Conservation (phyloP, 1,140 invertebrate species). For the Drosophila lowei region DNA sequence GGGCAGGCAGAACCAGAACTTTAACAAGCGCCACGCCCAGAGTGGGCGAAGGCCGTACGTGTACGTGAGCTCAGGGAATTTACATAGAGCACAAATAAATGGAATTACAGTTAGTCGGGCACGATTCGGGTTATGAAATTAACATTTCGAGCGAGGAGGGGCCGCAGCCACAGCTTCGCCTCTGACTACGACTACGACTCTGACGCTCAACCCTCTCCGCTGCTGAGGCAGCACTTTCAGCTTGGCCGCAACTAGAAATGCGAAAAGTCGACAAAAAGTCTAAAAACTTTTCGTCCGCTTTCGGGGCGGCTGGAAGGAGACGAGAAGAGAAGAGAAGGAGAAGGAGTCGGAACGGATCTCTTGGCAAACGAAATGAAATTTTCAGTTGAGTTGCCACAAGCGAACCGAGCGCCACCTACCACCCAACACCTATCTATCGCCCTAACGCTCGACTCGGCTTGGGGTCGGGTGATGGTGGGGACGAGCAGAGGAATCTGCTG, state of each 20-base stretch:
- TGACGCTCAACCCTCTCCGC: not conserved
- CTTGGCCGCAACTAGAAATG: constrained; percentile 75
- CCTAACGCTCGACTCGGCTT: too few species aligned
- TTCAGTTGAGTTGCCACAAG: constrained; percentile 76
- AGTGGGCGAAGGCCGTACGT: constrained; percentile 20
- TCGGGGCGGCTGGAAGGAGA: constrained; percentile 14
- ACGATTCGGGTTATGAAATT: constrained; percentile 80
- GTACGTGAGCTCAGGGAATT: constrained; percentile 64
- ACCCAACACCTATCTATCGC: constrained; percentile 2
- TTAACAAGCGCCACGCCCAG: constrained; percentile 27
- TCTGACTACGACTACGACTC: not conserved
- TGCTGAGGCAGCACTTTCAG: constrained; percentile 77
- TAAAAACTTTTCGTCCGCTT: constrained; percentile 73
- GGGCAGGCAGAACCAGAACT: constrained; percentile 29
- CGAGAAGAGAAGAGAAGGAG: not conserved
- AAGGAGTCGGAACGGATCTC: constrained; percentile 20
- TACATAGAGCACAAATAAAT: constrained; percentile 79
- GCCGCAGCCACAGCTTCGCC: not conserved
- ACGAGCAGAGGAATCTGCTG: constrained; percentile 49
- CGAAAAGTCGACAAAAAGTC: constrained; percentile 82
- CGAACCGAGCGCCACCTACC: not conserved
- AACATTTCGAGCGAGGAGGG: constrained; percentile 58
- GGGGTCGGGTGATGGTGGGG: too few species aligned
- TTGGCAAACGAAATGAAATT: constrained; percentile 77
- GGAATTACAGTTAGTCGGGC: constrained; percentile 75